Evolutionary conservation across 2,888 invertebrate genomes (phyloP), one percentile per base, ranked within the genome.

Genomic region (Helleia helle): DNA sequence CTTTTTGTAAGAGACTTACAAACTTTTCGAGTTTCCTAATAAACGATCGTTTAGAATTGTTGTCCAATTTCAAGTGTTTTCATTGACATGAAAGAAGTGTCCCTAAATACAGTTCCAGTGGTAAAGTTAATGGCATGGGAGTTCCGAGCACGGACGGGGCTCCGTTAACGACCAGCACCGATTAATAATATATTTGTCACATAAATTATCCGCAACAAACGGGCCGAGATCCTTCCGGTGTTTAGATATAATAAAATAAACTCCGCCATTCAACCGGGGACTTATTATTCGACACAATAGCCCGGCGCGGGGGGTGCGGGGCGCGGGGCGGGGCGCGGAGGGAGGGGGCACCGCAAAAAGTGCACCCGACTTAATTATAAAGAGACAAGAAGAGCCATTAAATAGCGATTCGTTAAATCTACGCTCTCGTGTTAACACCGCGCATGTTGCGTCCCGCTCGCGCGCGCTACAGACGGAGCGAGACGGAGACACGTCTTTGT

Each of bases 351-450:
- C 74, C 74, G 71, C 83, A 83, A 83, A 83, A 83, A 83, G 75
- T 81, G 81, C 81, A 77, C 81, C 80, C 74, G 80, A 84, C 83
- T 84, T 84, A 83, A 84, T 84, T 83, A 83, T 84, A 81, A 83
- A 81, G 83, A 83, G 83, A 84, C 84, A 84, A 83, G 83, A 83
- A 83, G 71, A 77, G 83, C 77, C 73, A 83, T 84, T 72, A 84
- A 84, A 84, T 80, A 83, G 65, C 81, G 76, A 84, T 84, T 81
- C 83, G 83, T 83, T 81, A 80, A 81, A 83, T 83, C 81, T 75
- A 81, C 79, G 77, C 77, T 73, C 69, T 68, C 69, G 71, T 74
- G 80, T 79, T 80, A 81, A 80, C 83, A 73, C 74, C 69, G 68
- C 65, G 59, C 51, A 53, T 66, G 50, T 46, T 44, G 61, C 43